Evolutionary conservation across 2,888 invertebrate species (phyloP).

Genomic region (Megaustenia siamemsis): DNA sequence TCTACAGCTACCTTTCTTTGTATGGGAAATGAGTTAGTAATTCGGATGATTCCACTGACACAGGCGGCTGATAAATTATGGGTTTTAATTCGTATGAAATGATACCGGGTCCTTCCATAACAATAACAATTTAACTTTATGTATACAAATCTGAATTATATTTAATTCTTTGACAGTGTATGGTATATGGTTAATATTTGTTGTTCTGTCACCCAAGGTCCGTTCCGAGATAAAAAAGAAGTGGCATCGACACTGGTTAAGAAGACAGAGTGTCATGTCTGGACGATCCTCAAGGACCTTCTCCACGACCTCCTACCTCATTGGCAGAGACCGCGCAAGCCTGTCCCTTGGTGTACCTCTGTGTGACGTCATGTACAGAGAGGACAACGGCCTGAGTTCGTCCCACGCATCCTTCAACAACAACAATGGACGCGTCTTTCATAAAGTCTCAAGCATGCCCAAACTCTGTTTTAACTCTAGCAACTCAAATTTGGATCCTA

Average conservation of each 20-base stretch:
- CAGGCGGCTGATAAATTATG: too few relatives aligned
- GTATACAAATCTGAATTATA: too few relatives aligned
- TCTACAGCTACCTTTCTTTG: too few relatives aligned
- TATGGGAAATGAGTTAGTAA: too few relatives aligned
- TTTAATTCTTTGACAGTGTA: not conserved
- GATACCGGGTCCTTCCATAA: too few relatives aligned
- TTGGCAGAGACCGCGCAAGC: conserved; percentile 49
- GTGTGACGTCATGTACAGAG: not conserved
- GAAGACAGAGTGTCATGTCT: conserved; percentile 60
- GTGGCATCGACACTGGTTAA: conserved; percentile 62
- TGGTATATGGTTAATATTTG: not conserved
- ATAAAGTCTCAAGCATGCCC: conserved; percentile 36
- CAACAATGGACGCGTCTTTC: conserved; percentile 18
- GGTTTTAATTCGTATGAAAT: too few relatives aligned
- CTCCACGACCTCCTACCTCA: conserved; percentile 54
- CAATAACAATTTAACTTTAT: too few relatives aligned
- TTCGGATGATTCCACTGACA: too few relatives aligned
- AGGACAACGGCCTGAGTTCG: conserved; percentile 1
- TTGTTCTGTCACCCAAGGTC: conserved; percentile 58
- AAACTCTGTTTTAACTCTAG: not conserved
- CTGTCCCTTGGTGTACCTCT: conserved; percentile 29
- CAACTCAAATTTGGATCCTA: not conserved
- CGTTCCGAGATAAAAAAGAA: conserved; percentile 68
- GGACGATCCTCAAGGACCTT: conserved; percentile 48
- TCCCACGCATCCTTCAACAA: conserved; percentile 15